Conservation (phyloP, 2,888 invertebrate species). For the Phlogophora meticulosa region DNA sequence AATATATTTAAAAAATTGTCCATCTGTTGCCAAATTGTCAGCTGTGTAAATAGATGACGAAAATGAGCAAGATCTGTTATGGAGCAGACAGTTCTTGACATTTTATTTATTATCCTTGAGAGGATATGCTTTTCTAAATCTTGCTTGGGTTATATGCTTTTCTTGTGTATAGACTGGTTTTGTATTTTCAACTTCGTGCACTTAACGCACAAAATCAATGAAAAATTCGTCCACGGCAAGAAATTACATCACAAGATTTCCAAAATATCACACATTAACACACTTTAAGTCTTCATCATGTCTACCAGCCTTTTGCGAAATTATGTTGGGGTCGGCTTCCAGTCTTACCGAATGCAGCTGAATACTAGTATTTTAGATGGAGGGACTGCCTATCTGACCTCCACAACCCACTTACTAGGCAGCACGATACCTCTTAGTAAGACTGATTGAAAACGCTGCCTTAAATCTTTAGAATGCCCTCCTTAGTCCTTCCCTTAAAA, state of each 20-base stretch:
- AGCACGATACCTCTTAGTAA: no score
- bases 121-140: background rate
- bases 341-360: no score
- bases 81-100: background rate
- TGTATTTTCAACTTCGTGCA: slow-evolving; percentile 67
- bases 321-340: no score
- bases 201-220: slow-evolving; percentile 55
- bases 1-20: no score
- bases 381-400: no score
- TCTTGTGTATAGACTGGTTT: background rate
- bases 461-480: background rate
- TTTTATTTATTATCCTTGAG: background rate
- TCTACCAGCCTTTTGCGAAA: no score
- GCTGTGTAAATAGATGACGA: no score
- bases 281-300: no score
- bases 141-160: background rate
- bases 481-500: background rate
- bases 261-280: background rate
- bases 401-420: no score
- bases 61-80: background rate
- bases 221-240: slow-evolving; percentile 61
- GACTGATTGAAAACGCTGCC: no score
- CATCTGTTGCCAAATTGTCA: no score
- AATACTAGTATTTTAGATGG: no score
- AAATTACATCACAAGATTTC: slow-evolving; percentile 51